A percentile compares a stretch with the other conserved stretches of the same genome.
Evolutionary conservation across 2,888 invertebrate genomes (phyloP).

Genomic region (Fissipunctia ypsillon): DNA sequence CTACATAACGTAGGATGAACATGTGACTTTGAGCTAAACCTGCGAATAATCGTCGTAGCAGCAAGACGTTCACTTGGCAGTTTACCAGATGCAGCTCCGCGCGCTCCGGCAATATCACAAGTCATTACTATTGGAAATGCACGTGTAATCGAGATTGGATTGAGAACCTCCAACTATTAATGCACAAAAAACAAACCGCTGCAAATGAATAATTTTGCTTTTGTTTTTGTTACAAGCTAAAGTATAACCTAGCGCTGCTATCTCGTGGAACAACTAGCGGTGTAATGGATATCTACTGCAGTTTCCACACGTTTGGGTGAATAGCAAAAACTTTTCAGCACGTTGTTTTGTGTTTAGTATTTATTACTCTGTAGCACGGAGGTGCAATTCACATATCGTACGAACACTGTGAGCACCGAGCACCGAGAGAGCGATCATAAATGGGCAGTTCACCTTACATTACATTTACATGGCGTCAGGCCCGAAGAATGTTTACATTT

Average conservation of each 20-base stretch:
- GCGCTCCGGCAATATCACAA: conserved; percentile 9
- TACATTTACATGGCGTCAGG: conserved; percentile 29
- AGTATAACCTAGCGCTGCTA: conserved; percentile 24
- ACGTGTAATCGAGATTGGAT: conserved; percentile 26
- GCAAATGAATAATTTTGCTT: conserved; percentile 37
- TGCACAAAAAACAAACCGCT: conserved; percentile 13
- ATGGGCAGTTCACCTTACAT: conserved; percentile 36
- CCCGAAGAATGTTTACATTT: conserved; percentile 47
- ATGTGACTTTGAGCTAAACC: conserved; percentile 16
- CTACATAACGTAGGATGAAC: too few relatives aligned
- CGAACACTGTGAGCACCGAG: conserved; percentile 29
- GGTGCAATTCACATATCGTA: conserved; percentile 68
- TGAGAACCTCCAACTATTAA: conserved; percentile 2
- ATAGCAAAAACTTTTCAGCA: conserved; percentile 71
- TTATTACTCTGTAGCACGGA: conserved; percentile 71
- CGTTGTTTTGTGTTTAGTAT: conserved; percentile 67
- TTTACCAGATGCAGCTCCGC: conserved; percentile 23
- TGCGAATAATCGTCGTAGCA: conserved; percentile 21
- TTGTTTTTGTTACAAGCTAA: conserved; percentile 30
- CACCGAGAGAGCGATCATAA: conserved; percentile 35
- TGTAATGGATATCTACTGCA: conserved; percentile 57
- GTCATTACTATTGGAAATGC: conserved; percentile 38
- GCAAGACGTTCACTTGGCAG: conserved; percentile 37
- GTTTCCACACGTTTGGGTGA: conserved; percentile 67
- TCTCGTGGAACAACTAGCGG: conserved; percentile 44